A percentile compares a stretch with the other conserved stretches of the same genome.
These are phyloP conservation scores for Paramuricea clavata DNA, from an alignment of 92 coral and sea anemone species.

Conservation along the genomic window DNA sequence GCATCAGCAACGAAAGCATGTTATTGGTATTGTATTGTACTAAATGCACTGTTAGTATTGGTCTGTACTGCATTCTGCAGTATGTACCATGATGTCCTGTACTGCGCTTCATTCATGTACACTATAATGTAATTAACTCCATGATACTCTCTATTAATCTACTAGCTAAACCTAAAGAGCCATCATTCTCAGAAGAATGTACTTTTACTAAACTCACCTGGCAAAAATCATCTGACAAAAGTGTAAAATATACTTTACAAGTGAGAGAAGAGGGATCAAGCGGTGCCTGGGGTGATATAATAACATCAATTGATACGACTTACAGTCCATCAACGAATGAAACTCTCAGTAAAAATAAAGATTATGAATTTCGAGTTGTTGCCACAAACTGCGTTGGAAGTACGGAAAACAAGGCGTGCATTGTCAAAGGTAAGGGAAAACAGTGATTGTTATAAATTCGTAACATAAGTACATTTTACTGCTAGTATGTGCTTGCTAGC, in stretches of 20 bases:
- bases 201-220: slow-evolving; percentile 8
- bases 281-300: slow-evolving; percentile 16
- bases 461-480: too few relatives aligned
- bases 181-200: slow-evolving; percentile 6
- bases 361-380: slow-evolving; percentile 25
- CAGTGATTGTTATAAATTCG: too few relatives aligned
- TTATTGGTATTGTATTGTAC: too few relatives aligned
- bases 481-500: too few relatives aligned
- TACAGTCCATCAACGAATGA: slow-evolving; percentile 40
- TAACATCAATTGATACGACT: not conserved
- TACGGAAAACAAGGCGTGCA: not conserved
- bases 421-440: slow-evolving; percentile 1
- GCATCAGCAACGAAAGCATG: too few relatives aligned
- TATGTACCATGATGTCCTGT: too few relatives aligned
- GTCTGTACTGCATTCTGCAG: too few relatives aligned
- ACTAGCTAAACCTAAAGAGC: slow-evolving; percentile 25
- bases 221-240: not conserved
- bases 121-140: too few relatives aligned
- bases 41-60: too few relatives aligned
- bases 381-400: slow-evolving; percentile 36
- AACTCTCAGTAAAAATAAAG: not conserved
- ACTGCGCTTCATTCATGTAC: too few relatives aligned
- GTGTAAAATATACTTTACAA: slow-evolving; percentile 21
- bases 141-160: not conserved
- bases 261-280: not conserved